phyloP scores from a whole-genome alignment of 2,888 invertebrate species.

The Chloroclysta siterata region DNA sequence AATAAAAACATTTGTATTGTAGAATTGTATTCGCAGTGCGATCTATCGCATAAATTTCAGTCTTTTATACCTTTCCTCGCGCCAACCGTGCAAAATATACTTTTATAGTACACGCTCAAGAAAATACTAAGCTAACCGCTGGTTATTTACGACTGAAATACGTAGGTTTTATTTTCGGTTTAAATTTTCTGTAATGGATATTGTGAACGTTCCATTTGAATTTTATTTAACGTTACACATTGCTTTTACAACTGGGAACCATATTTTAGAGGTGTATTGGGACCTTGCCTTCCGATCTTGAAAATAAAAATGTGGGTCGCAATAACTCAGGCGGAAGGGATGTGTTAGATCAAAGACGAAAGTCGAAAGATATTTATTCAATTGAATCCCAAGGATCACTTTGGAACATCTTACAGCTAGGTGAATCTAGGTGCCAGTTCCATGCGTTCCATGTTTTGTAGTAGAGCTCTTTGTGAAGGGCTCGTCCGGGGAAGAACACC shows the following conservation, averaged over 20 bases:
- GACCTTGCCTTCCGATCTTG: not conserved
- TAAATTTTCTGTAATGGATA: conserved; percentile 9
- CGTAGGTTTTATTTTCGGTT: conserved; percentile 22
- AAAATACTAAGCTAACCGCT: conserved; percentile 18
- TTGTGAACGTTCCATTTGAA: conserved; percentile 10
- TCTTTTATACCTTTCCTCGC: conserved; percentile 33
- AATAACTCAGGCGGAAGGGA: too few relatives aligned
- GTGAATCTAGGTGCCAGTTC: too few relatives aligned
- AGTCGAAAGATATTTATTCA: too few relatives aligned
- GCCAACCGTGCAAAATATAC: conserved; percentile 17
- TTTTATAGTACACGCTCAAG: conserved; percentile 28
- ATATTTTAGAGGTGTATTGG: not conserved
- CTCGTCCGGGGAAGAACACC: too few relatives aligned
- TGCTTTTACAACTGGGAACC: not conserved
- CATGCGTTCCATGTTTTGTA: too few relatives aligned
- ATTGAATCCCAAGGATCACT: too few relatives aligned
- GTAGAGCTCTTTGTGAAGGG: too few relatives aligned
- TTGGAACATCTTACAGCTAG: too few relatives aligned
- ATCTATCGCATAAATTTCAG: conserved; percentile 34
- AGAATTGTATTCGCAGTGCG: conserved; percentile 22
- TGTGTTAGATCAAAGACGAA: too few relatives aligned
- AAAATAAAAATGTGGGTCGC: not conserved
- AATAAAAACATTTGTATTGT: too few relatives aligned
- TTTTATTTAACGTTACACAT: conserved; percentile 6
- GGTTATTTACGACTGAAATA: conserved; percentile 31